Conservation (phyloP, 2,888 invertebrate genomes). For the Ephialtes manifestator region DNA sequence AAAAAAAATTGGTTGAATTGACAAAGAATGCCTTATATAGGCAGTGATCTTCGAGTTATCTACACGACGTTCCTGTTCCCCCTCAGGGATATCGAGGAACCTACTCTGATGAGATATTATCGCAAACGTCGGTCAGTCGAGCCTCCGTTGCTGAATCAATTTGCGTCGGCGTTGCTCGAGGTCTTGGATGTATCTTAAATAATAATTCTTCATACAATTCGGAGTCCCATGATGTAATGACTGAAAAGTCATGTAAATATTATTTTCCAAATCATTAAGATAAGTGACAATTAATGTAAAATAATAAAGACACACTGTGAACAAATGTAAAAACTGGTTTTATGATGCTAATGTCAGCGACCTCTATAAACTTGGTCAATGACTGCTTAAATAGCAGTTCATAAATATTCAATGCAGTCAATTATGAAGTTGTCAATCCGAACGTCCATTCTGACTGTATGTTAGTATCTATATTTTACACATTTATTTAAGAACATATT, state of each 20-base stretch:
- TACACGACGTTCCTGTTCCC: conserved; percentile 20
- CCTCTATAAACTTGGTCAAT: conserved; percentile 12
- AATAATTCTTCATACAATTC: conserved; percentile 19
- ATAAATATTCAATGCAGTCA: conserved; percentile 27
- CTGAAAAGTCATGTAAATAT: not conserved
- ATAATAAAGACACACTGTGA: not conserved
- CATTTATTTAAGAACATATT: not conserved
- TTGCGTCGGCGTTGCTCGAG: conserved; percentile 53
- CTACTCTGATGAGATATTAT: conserved; percentile 56
- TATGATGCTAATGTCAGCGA: not conserved
- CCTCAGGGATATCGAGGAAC: conserved; percentile 40
- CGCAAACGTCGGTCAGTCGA: conserved; percentile 41
- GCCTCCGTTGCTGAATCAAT: conserved; percentile 60
- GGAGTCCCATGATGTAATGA: not conserved
- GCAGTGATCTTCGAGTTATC: conserved; percentile 42
- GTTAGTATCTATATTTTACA: not conserved
- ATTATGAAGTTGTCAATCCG: conserved; percentile 16
- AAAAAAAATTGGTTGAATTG: too few relatives aligned
- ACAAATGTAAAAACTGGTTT: conserved; percentile 11
- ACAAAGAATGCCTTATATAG: too few relatives aligned
- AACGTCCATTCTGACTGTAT: not conserved
- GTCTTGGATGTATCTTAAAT: conserved; percentile 21
- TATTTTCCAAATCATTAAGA: not conserved
- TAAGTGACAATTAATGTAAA: not conserved
- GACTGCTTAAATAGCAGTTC: conserved; percentile 20